These are phyloP conservation scores for Polydrusus tereticollis DNA, from an alignment of 2,888 invertebrate genomes.

Conservation along the genomic window DNA sequence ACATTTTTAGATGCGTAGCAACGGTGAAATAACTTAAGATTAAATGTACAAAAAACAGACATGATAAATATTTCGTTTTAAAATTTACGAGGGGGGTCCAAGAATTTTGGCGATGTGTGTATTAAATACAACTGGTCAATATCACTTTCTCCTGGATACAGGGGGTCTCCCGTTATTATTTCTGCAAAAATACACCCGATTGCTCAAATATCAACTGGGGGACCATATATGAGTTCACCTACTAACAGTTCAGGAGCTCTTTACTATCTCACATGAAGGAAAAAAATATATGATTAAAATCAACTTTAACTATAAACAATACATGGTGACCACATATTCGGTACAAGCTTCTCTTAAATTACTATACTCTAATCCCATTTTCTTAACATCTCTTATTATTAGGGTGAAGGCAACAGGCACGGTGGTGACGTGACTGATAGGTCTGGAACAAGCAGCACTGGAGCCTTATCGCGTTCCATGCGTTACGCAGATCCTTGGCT, in stretches of 20 bases:
- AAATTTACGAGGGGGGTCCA: too few species aligned
- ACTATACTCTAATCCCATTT: not conserved
- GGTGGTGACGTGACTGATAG: constrained; percentile 62
- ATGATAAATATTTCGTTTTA: too few species aligned
- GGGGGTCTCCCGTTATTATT: constrained; percentile 87
- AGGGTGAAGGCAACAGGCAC: constrained; percentile 47
- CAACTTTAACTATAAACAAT: too few species aligned
- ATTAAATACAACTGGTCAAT: constrained; percentile 91
- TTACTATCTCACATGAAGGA: too few species aligned
- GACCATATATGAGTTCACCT: constrained; percentile 81
- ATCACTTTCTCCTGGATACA: constrained; percentile 91
- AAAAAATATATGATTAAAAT: too few species aligned
- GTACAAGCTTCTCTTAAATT: too few species aligned
- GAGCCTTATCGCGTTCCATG: constrained; percentile 84
- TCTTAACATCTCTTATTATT: not conserved
- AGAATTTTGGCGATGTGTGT: too few species aligned
- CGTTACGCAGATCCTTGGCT: constrained; percentile 89
- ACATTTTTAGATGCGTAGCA: too few species aligned
- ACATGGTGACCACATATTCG: too few species aligned
- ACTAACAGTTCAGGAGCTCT: constrained; percentile 88
- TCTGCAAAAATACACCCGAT: constrained; percentile 87
- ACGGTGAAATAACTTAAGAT: too few species aligned
- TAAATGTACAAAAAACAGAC: too few species aligned
- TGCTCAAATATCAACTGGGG: constrained; percentile 90
- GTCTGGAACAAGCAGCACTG: constrained; percentile 66